phyloP scores from a whole-genome alignment of 2,113 vertebrate species.

The Callospermophilus lateralis region DNA sequence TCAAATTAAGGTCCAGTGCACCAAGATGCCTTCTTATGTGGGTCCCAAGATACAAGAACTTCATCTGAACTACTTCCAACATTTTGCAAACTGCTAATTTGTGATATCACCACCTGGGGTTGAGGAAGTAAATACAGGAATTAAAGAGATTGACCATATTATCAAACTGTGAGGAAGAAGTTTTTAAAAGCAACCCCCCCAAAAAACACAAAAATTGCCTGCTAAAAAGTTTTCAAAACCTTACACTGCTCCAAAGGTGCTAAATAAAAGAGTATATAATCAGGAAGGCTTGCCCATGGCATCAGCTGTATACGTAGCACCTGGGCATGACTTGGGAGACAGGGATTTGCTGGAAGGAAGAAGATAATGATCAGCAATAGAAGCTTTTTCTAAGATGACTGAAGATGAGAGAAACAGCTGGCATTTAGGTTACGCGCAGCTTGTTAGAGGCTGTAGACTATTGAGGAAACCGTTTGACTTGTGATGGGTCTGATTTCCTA shows the following conservation, averaged over 20 bases:
- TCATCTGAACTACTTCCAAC: conserved; percentile 53
- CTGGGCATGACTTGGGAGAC: neutral
- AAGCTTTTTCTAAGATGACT: neutral
- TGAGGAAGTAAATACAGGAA: neutral
- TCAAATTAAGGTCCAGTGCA: conserved; percentile 35
- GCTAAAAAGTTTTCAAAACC: conserved; percentile 27
- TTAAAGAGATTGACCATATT: conserved; percentile 56
- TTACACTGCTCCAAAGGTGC: conserved; percentile 24
- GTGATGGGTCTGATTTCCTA: neutral
- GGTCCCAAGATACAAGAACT: conserved; percentile 10
- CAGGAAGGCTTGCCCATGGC: neutral
- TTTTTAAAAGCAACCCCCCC: neutral
- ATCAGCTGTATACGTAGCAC: neutral
- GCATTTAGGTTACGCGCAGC: neutral
- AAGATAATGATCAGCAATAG: neutral
- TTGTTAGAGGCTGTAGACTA: neutral
- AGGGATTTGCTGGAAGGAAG: conserved; percentile 22
- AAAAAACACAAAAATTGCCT: neutral
- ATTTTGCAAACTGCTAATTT: conserved; percentile 65
- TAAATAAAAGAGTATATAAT: conserved; percentile 28
- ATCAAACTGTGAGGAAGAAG: conserved; percentile 38
- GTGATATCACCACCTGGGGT: conserved; percentile 28
- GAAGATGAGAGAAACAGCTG: neutral
- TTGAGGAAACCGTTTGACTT: neutral
- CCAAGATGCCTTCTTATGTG: conserved; percentile 4